These are phyloP conservation scores for Microchrysa polita DNA, from an alignment of 2,888 invertebrate genomes.

Conservation along the genomic window DNA sequence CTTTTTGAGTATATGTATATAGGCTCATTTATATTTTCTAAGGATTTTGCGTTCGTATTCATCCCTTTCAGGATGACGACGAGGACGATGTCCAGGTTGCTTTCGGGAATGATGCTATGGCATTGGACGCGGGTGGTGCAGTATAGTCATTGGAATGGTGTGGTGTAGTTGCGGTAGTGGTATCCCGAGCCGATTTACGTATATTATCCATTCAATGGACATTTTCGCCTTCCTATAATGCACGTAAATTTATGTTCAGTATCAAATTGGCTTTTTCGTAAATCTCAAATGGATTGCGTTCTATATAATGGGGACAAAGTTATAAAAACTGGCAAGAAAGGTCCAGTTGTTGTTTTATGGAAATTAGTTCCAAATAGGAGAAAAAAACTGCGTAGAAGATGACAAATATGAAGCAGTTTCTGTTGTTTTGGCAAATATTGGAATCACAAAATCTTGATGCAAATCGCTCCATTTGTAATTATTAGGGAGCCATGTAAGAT, in stretches of 20 bases:
- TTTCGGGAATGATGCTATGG: neutral
- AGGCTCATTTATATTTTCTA: conserved; percentile 31
- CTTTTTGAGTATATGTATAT: conserved; percentile 29
- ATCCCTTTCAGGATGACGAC: conserved; percentile 46
- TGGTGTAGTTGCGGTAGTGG: conserved; percentile 21
- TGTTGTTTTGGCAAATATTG: too few species aligned
- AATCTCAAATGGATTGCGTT: conserved; percentile 36
- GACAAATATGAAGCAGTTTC: too few species aligned
- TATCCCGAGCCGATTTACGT: conserved; percentile 38
- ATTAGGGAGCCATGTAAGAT: too few species aligned
- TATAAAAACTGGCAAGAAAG: neutral
- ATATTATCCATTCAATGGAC: conserved; percentile 37
- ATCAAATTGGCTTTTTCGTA: conserved; percentile 49
- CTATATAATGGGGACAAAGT: conserved; percentile 8
- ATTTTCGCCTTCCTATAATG: conserved; percentile 47
- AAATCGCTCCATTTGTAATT: too few species aligned
- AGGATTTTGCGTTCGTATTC: conserved; percentile 45
- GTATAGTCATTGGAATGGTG: neutral
- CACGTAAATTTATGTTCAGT: conserved; percentile 51
- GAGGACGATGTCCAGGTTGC: conserved; percentile 37
- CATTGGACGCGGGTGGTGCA: neutral
- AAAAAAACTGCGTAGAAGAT: too few species aligned
- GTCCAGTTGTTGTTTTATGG: neutral
- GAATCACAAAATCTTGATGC: too few species aligned
- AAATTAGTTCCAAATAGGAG: neutral